These are phyloP conservation scores for Zaprionus davidi DNA, from an alignment of 1,140 invertebrate species.

Conservation along the genomic window DNA sequence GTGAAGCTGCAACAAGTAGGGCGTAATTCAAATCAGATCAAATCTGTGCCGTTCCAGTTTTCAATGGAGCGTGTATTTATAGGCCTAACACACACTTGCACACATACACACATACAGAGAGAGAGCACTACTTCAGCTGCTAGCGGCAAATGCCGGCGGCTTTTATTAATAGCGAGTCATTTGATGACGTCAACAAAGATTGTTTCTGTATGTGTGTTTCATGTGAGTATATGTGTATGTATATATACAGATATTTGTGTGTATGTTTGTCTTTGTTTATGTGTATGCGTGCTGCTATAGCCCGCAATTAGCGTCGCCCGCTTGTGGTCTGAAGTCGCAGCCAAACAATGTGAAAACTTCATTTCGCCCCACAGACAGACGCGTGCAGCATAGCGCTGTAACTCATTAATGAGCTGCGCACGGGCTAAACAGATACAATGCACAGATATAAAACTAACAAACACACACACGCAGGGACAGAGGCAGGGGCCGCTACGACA, in stretches of 20 bases:
- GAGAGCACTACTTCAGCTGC: slow-evolving; percentile 42
- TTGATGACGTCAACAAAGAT: slow-evolving; percentile 69
- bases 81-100: slow-evolving; percentile 12
- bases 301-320: slow-evolving; percentile 49
- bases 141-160: slow-evolving; percentile 66
- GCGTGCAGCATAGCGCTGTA: slow-evolving; percentile 50
- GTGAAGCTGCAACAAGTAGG: slow-evolving; percentile 30
- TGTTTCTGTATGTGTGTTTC: background rate
- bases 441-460: slow-evolving; percentile 20
- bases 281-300: slow-evolving; percentile 22
- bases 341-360: slow-evolving; percentile 64
- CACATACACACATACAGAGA: slow-evolving; percentile 11
- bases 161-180: slow-evolving; percentile 60
- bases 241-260: slow-evolving; percentile 9
- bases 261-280: slow-evolving; percentile 23
- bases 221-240: background rate
- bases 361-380: slow-evolving; percentile 39
- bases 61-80: slow-evolving; percentile 79
- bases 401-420: slow-evolving; percentile 67
- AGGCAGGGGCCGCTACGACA: background rate
- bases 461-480: background rate
- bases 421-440: background rate
- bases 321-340: slow-evolving; percentile 50
- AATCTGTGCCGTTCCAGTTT: slow-evolving; percentile 66
- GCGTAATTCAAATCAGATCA: slow-evolving; percentile 48